Conservation (phyloP, 1,140 invertebrate genomes). For the Heliconius eleuchia region DNA sequence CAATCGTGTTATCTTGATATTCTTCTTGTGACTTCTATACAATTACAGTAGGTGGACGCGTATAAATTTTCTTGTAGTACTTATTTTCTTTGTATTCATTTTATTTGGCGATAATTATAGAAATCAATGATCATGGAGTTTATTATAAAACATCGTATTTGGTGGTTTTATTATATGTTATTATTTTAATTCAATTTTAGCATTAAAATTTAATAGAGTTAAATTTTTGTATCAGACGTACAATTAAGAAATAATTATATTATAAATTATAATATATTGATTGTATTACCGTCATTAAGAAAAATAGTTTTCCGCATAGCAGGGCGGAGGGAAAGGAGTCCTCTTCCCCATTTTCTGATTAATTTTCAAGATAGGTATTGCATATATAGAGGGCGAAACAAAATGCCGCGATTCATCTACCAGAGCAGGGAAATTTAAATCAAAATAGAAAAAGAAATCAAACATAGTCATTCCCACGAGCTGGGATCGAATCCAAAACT, state of each 20-base stretch:
- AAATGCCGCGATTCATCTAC: not conserved
- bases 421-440: not conserved
- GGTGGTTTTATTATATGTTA: not conserved
- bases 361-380: too few species aligned
- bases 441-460: too few species aligned
- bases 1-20: conserved; percentile 25
- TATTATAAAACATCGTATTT: not conserved
- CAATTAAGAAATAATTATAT: not conserved
- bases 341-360: too few species aligned
- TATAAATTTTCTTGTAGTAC: not conserved
- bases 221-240: not conserved
- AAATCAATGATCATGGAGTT: not conserved
- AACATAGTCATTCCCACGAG: not conserved
- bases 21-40: conserved; percentile 16
- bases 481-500: not conserved
- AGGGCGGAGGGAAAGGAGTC: too few species aligned
- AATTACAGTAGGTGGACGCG: not conserved
- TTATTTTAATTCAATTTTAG: too few species aligned
- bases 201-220: too few species aligned
- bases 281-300: too few species aligned
- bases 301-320: too few species aligned
- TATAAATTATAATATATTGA: too few species aligned
- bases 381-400: too few species aligned
- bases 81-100: not conserved
- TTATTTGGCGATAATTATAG: conserved; percentile 3